A percentile compares a stretch with the other conserved stretches of the same genome.
Conservation (phyloP, 2,797 vertebrate species). For the Malurus splendens region DNA sequence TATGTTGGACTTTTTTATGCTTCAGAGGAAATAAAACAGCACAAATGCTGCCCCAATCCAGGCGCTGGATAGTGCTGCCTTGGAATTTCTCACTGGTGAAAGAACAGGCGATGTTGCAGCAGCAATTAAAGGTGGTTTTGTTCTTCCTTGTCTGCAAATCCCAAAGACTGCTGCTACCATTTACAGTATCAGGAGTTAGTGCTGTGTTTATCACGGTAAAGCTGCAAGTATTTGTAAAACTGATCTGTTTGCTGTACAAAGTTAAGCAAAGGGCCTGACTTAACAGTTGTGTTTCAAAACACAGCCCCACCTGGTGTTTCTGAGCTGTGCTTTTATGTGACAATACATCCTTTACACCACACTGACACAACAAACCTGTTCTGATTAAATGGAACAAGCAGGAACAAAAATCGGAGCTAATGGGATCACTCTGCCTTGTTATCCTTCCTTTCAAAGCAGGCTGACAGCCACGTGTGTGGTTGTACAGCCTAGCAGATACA, state of each 20-base stretch:
- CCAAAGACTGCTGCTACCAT: neutral
- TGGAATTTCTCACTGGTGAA: neutral
- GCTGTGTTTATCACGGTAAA: neutral
- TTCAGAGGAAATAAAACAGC: neutral
- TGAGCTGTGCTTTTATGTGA: neutral
- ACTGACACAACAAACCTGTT: neutral
- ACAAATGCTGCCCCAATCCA: neutral
- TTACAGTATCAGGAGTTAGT: neutral
- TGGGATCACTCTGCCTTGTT: neutral
- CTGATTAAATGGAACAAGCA: neutral
- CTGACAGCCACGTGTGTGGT: neutral
- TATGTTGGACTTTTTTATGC: neutral
- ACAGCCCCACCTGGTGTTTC: neutral
- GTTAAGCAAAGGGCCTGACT: neutral
- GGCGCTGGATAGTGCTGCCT: neutral
- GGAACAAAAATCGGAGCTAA: neutral
- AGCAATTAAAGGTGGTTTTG: accelerated
- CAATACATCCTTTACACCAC: neutral
- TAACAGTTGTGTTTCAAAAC: neutral
- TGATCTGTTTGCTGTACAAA: neutral
- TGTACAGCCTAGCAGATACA: neutral
- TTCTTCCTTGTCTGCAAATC: neutral
- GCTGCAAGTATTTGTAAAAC: neutral
- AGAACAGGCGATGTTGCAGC: neutral
- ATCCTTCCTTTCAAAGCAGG: neutral